Conservation (phyloP, 2,888 invertebrate species). For the Cataglyphis cursor region DNA sequence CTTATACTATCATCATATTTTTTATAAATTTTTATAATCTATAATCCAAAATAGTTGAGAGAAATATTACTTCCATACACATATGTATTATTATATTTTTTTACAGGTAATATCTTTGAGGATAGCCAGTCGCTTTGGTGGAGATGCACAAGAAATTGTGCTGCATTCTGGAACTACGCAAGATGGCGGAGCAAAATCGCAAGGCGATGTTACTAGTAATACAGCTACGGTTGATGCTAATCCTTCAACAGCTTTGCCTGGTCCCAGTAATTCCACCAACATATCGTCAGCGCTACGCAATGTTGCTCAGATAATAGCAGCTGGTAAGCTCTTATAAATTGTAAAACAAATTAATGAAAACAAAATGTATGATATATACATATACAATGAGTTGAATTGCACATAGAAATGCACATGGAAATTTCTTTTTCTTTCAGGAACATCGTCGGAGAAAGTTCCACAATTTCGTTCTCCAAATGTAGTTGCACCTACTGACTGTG, state of each 20-base stretch:
- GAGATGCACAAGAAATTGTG: constrained; percentile 91
- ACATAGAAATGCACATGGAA: background rate
- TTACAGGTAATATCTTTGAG: constrained; percentile 89
- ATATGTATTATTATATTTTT: constrained; percentile 18
- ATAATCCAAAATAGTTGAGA: background rate
- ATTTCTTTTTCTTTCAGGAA: constrained; percentile 73
- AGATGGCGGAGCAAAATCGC: constrained; percentile 82
- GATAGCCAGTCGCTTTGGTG: constrained; percentile 89
- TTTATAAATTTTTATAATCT: background rate
- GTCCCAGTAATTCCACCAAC: constrained; percentile 83
- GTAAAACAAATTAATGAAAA: constrained; percentile 1
- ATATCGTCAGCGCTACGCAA: constrained; percentile 83
- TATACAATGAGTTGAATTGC: background rate
- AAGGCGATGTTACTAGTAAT: constrained; percentile 80
- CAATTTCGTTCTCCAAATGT: constrained; percentile 94
- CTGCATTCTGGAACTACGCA: constrained; percentile 88
- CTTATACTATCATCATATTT: background rate
- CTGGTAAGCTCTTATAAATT: constrained; percentile 76
- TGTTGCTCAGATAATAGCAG: constrained; percentile 85
- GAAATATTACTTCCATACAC: constrained; percentile 19
- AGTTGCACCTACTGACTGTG: constrained; percentile 94
- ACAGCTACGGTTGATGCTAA: constrained; percentile 79
- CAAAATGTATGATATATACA: background rate
- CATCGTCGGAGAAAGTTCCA: constrained; percentile 86
- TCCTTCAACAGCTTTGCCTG: constrained; percentile 82